Evolutionary conservation across 2,113 vertebrate species (phyloP).

Genomic region (Nyctereutes procyonoides): DNA sequence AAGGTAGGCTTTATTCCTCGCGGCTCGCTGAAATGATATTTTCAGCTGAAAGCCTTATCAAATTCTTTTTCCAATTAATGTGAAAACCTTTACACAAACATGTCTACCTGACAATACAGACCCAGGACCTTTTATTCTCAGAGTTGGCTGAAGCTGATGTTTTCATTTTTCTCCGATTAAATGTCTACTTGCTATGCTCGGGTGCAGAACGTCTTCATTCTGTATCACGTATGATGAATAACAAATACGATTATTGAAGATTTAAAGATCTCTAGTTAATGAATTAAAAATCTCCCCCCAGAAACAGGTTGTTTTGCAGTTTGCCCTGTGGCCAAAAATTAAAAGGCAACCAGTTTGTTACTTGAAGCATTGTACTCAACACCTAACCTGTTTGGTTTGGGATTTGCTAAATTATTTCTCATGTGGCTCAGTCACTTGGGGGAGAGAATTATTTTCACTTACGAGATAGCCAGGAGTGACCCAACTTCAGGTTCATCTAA

Average conservation of each 20-base stretch:
- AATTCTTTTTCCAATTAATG: conserved; percentile 72
- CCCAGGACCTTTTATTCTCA: conserved; percentile 57
- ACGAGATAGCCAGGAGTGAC: background rate
- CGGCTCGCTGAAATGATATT: conserved; percentile 82
- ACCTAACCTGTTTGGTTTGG: background rate
- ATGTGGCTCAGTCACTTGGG: background rate
- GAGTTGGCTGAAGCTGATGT: background rate
- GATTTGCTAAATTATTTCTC: background rate
- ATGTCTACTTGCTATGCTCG: conserved; percentile 1
- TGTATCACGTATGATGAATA: background rate
- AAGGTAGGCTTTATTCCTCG: conserved; percentile 83
- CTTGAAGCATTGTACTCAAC: conserved; percentile 4
- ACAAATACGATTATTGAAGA: conserved; percentile 14
- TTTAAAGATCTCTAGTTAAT: background rate
- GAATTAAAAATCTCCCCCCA: background rate
- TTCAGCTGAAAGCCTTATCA: conserved; percentile 77
- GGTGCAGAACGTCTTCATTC: conserved; percentile 5
- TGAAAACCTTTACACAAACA: conserved; percentile 71
- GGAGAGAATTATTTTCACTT: conserved; percentile 31
- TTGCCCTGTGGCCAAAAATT: background rate
- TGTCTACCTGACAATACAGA: background rate
- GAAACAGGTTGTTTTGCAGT: background rate
- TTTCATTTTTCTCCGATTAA: conserved; percentile 58
- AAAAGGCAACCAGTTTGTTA: background rate
- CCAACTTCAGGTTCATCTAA: background rate